Evolutionary conservation across 2,113 vertebrate species (phyloP).

Genomic region (Cettia cetti): DNA sequence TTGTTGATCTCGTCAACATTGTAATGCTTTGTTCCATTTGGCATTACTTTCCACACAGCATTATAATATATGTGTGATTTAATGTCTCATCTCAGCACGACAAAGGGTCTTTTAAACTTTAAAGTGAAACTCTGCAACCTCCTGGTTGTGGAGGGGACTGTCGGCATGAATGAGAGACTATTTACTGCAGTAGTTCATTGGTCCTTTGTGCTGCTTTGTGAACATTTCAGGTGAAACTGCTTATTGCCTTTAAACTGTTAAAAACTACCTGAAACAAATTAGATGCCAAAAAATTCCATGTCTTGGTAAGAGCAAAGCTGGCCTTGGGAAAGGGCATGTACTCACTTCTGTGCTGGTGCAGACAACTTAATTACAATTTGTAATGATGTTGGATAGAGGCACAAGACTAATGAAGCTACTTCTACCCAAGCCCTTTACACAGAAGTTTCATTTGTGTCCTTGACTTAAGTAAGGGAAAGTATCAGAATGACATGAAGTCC

Average conservation of each 20-base stretch:
- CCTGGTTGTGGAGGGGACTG: background rate
- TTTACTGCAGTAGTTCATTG: background rate
- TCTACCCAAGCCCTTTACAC: background rate
- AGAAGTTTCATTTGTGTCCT: background rate
- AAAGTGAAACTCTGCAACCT: background rate
- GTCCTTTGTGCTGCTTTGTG: background rate
- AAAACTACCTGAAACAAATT: background rate
- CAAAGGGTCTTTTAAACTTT: background rate
- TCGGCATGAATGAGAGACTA: background rate
- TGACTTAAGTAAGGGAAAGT: background rate
- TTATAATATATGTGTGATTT: background rate
- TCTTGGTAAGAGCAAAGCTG: background rate
- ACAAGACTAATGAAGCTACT: background rate
- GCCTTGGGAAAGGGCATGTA: background rate
- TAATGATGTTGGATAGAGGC: background rate
- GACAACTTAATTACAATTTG: background rate
- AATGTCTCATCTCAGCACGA: background rate
- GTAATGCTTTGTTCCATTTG: background rate
- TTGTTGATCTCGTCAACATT: background rate
- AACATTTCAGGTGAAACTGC: background rate
- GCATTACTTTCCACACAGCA: background rate
- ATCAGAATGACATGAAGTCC: background rate
- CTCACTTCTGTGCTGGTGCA: background rate
- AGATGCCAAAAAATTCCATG: background rate
- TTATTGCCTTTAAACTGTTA: background rate